phyloP scores from a whole-genome alignment of 1,140 invertebrate genomes.

The Atopsyche davidsoni region DNA sequence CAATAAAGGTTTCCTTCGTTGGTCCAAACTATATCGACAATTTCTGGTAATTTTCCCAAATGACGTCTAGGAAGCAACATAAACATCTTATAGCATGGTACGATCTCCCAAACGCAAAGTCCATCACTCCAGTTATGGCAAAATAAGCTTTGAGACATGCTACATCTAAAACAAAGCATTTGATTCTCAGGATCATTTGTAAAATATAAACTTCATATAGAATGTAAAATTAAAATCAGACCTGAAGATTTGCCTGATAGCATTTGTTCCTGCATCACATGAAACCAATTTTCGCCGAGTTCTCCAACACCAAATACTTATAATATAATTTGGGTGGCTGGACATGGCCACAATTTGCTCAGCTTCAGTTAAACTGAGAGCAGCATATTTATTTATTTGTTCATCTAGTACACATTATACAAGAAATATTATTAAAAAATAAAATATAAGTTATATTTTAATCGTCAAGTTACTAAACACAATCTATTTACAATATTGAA shows the following conservation, averaged over 20 bases:
- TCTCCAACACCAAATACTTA: constrained; percentile 53
- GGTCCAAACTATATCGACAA: constrained; percentile 38
- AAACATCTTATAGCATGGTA: constrained; percentile 39
- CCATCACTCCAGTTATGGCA: constrained; percentile 37
- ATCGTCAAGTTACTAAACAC: constrained; percentile 7
- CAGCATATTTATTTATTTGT: constrained; percentile 42
- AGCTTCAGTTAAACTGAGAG: constrained; percentile 46
- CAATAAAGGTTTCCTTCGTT: constrained; percentile 41
- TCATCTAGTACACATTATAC: too few relatives aligned
- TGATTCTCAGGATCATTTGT: background rate
- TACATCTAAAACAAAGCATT: constrained; percentile 14
- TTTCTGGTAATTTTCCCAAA: constrained; percentile 34
- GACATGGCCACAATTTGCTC: constrained; percentile 49
- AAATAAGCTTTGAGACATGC: constrained; percentile 11
- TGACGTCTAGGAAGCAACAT: constrained; percentile 36
- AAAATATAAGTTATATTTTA: too few relatives aligned
- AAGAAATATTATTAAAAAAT: background rate
- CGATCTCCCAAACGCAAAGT: constrained; percentile 43
- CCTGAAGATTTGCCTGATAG: constrained; percentile 14
- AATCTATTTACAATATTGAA: constrained; percentile 2
- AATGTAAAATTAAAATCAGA: background rate
- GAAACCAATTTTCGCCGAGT: constrained; percentile 42
- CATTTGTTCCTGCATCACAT: constrained; percentile 19
- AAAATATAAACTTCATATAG: background rate
- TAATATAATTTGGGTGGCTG: constrained; percentile 45